Percentiles rank a stretch among this genome's conserved stretches.
Conservation (phyloP, 2,888 invertebrate species). For the Macrostomum cliftonense region DNA sequence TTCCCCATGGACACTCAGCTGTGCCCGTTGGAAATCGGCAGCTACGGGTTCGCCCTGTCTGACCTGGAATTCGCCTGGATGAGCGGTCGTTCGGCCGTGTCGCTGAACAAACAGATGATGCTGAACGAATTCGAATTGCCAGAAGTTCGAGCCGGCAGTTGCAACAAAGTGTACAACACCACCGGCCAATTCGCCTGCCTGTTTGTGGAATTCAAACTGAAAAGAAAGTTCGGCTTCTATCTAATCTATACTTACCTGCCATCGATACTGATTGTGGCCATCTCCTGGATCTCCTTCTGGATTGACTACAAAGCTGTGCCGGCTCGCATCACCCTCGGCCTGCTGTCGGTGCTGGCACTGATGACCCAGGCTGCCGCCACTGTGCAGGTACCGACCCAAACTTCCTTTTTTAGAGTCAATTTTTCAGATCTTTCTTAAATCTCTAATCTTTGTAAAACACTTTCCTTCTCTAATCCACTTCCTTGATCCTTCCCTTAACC, state of each 20-base stretch:
- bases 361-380: conserved; percentile 10
- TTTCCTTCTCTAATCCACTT: too few species aligned
- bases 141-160: background rate
- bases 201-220: conserved; percentile 6
- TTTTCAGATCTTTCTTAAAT: too few species aligned
- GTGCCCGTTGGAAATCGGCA: conserved; percentile 9
- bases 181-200: conserved; percentile 10
- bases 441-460: too few species aligned
- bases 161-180: conserved; percentile 6
- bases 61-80: conserved; percentile 10
- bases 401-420: too few species aligned
- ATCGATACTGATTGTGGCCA: conserved; percentile 7
- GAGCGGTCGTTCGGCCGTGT: background rate
- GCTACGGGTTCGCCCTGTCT: conserved; percentile 10
- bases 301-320: conserved; percentile 11
- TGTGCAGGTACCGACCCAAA: too few species aligned
- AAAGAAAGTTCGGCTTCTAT: conserved; percentile 11
- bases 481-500: too few species aligned
- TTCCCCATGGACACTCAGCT: conserved; percentile 12
- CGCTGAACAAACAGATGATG: conserved; percentile 3
- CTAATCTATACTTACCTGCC: conserved; percentile 11
- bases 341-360: conserved; percentile 8
- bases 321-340: conserved; percentile 10
- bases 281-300: conserved; percentile 11
- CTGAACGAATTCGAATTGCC: conserved; percentile 10